Evolutionary conservation across 2,888 invertebrate species (phyloP), one percentile per base, ranked within the genome.

Genomic region (Protonemura montana): DNA sequence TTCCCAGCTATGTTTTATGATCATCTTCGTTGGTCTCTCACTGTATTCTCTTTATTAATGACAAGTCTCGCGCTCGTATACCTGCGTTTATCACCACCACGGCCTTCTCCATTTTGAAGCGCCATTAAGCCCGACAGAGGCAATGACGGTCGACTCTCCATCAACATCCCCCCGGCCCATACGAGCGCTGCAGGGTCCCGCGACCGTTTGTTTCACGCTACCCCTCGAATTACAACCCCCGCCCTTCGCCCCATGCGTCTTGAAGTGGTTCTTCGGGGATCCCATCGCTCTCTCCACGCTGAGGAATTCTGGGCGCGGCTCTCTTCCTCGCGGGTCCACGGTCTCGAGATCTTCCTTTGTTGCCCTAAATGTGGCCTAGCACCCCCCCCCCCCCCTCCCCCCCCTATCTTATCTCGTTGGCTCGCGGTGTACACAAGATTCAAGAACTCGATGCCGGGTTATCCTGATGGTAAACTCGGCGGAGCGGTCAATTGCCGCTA

Each of bases 201-300:
- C 59, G 59, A 21, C 16, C 59, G 21, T 59, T 59, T 59, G 59
- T 59, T 59, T 59, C 59, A 59, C 59, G 59, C 59, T 21, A 59
- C 59, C 59, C 59, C 59, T 16, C 59, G 59, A 59, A 59, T 59
- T 59, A n/a, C n/a, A 59, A 35, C 59, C 59, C 59, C 59, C 59
- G 6, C 21, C 59, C 59, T 21, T 2, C 59, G 16, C 16, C 59
- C 13, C 13, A 1, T 21, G 59, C 7, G 16, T 2, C 59, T 59
- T 21, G 59, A 13, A 59, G 2, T 59, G 21, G 1, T 21, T 1
- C 6, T 3, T 59, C 16, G 59, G 59, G 16, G 59, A 10, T 2
- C 59, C 59, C 59, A 35, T 35, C n/a, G n/a, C n/a, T n/a, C n/a
- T n/a, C n/a, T 35, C 35, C 5, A 35, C 3, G 59, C 59, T 59